Evolutionary conservation across 2,888 invertebrate genomes (phyloP).

Genomic region (Cantharis nigra): DNA sequence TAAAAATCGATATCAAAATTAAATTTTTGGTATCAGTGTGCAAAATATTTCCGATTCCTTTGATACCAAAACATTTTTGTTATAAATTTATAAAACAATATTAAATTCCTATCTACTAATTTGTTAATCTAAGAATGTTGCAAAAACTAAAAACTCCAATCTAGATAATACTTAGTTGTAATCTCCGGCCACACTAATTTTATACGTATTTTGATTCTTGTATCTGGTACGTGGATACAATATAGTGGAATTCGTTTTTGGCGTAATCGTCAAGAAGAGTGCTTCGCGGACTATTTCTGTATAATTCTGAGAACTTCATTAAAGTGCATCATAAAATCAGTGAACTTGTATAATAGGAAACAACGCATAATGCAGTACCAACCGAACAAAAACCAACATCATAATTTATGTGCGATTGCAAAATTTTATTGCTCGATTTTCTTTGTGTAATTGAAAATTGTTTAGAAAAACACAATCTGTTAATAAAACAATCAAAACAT

Average conservation of each 20-base stretch:
- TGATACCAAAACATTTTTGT: too few species aligned
- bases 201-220: too few species aligned
- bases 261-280: background rate
- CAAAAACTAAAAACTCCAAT: too few species aligned
- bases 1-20: too few species aligned
- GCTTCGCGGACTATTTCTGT: background rate
- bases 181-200: too few species aligned
- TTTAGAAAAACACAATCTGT: background rate
- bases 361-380: background rate
- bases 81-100: too few species aligned
- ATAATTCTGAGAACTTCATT: background rate
- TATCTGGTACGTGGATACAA: too few species aligned
- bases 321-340: background rate
- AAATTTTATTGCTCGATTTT: background rate
- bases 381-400: background rate
- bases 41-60: too few species aligned
- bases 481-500: background rate
- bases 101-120: too few species aligned
- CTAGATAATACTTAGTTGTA: too few species aligned
- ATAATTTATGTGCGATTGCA: background rate
- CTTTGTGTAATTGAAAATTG: background rate
- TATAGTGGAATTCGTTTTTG: background rate
- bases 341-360: background rate
- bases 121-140: too few species aligned
- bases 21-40: too few species aligned